These are phyloP conservation scores for Paragorgia papillata DNA, from an alignment of 92 coral and sea anemone genomes.

Conservation along the genomic window DNA sequence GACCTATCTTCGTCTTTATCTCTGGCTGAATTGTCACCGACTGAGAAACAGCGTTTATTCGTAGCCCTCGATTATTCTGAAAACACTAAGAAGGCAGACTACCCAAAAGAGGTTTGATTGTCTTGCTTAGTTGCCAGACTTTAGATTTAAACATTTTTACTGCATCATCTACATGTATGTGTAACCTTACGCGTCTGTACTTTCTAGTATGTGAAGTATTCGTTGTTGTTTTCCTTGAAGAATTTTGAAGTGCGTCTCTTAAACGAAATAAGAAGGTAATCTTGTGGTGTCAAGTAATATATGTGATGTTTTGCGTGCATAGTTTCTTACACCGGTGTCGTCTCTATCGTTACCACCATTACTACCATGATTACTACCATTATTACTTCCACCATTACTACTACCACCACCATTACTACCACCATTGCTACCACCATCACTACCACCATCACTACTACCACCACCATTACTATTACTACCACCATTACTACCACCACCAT, in stretches of 20 bases:
- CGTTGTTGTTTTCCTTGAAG: constrained; percentile 17
- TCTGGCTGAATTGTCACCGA: constrained; percentile 67
- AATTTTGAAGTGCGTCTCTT: constrained; percentile 23
- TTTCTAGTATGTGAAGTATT: constrained; percentile 34
- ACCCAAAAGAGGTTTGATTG: constrained; percentile 77
- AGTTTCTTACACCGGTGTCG: not conserved
- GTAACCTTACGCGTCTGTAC: not conserved
- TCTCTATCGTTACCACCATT: not conserved
- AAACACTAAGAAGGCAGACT: constrained; percentile 64
- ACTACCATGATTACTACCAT: not conserved
- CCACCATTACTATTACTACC: too few relatives aligned
- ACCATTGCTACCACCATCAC: too few relatives aligned
- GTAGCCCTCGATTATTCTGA: constrained; percentile 91
- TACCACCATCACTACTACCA: too few relatives aligned
- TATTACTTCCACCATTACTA: not conserved
- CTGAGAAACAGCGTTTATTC: constrained; percentile 85
- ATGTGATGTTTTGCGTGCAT: not conserved
- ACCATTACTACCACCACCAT: not conserved
- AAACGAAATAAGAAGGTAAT: constrained; percentile 41
- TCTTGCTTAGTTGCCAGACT: not conserved
- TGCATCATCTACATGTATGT: not conserved
- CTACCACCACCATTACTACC: too few relatives aligned
- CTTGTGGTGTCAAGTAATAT: not conserved
- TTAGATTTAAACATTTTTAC: not conserved
- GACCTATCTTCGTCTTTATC: constrained; percentile 13